These are phyloP conservation scores for Drosophila quinaria DNA, from an alignment of 2,888 invertebrate species.

Conservation along the genomic window DNA sequence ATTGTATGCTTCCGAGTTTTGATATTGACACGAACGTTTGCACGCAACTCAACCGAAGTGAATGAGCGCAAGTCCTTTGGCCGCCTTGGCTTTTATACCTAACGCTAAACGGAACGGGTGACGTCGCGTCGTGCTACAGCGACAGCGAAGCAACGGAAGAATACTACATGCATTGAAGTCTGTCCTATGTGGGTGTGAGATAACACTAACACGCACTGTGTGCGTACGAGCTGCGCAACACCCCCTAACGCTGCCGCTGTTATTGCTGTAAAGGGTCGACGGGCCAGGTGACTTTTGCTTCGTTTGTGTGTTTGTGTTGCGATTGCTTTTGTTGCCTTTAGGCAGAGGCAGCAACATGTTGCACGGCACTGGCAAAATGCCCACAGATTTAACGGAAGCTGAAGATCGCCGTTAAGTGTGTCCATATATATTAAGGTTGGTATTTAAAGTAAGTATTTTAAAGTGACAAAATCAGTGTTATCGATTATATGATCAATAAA, in stretches of 20 bases:
- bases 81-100: slow-evolving; percentile 72
- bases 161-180: not conserved
- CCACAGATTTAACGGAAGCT: slow-evolving; percentile 18
- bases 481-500: not conserved
- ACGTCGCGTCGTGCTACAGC: slow-evolving; percentile 26
- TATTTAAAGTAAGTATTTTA: too few species aligned
- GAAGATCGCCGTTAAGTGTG: slow-evolving; percentile 27
- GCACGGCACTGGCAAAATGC: slow-evolving; percentile 25
- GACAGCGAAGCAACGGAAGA: slow-evolving; percentile 24
- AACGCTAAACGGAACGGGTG: slow-evolving; percentile 39
- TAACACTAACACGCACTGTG: slow-evolving; percentile 41
- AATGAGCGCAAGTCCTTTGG: slow-evolving; percentile 75
- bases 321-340: slow-evolving; percentile 35
- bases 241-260: slow-evolving; percentile 9
- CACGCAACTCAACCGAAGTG: slow-evolving; percentile 69
- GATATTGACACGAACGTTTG: slow-evolving; percentile 51
- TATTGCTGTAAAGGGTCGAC: slow-evolving; percentile 10
- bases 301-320: slow-evolving; percentile 21
- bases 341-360: slow-evolving; percentile 49
- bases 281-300: slow-evolving; percentile 25
- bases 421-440: too few species aligned
- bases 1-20: slow-evolving; percentile 21
- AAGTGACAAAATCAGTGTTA: too few species aligned
- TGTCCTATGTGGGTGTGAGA: slow-evolving; percentile 43
- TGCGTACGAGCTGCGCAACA: slow-evolving; percentile 31